Evolutionary conservation across 2,113 vertebrate species (phyloP), one percentile per base, ranked within the genome.

Genomic region (Balaeniceps rex): DNA sequence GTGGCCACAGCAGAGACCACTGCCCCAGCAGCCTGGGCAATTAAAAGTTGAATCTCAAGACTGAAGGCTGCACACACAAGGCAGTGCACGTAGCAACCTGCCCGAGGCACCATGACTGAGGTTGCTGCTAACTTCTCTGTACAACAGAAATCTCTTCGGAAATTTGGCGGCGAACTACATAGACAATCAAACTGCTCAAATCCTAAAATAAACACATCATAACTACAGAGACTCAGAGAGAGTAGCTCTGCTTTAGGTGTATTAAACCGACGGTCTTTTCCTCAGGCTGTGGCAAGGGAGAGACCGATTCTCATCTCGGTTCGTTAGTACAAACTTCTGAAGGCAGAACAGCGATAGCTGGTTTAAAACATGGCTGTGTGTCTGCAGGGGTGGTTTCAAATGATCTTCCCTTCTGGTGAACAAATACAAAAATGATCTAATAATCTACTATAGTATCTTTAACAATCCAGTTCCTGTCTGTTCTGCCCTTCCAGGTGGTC

Each of bases 91-190:
- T 28, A n/a, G 28, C 52, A 52, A 36, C 49, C 40, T 49, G 46
- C 36, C 38, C 4, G 3, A 68, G 10, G 46, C 3, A 2, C 42
- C 1, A 2, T 0, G 3, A 29, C n/a, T 21, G 25, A 66, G 24
- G 28, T 23, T 55, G 38, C 52, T 11, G 8, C 16, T 76, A 55
- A 71, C 52, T 71, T 51, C 63, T 60, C 70, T n/a, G 31, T 34
- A 17, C 40, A 42, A 31, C 19, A 54, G 24, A 77, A n/a, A 36
- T 26, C 8, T 58, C 61, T 40, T 31, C 44, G 33, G 34, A 34
- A 90, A 82, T 90, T 8, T 51, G 24, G 22, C 2, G 14, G 21
- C 4, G 17, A 76, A 69, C 2, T 34, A 51, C 25, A 25, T 1
- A 52, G 26, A 47, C 7, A 77, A 36, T 57, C 31, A 52, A 70